Evolutionary conservation across 2,888 invertebrate genomes (phyloP).

Genomic region (Lasius platythorax): DNA sequence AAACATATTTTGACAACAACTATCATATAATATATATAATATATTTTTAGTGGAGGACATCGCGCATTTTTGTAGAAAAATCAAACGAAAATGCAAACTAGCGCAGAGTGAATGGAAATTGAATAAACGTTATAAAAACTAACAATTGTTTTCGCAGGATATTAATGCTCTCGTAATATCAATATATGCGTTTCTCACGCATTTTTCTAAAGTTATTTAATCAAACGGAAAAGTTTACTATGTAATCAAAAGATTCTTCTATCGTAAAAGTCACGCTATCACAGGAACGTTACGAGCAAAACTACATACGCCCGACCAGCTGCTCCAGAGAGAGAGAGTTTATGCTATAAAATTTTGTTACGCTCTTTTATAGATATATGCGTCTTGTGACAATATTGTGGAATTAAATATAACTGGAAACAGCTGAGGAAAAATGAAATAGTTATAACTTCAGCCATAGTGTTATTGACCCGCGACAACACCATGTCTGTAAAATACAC

Average conservation of each 20-base stretch:
- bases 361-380: neutral
- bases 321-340: conserved; percentile 3
- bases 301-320: conserved; percentile 12
- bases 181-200: neutral
- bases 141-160: neutral
- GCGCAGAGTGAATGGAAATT: neutral
- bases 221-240: conserved; percentile 26
- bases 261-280: conserved; percentile 27
- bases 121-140: conserved; percentile 16
- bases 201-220: conserved; percentile 23
- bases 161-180: conserved; percentile 17
- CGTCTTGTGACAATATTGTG: conserved; percentile 12
- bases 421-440: neutral
- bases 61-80: conserved; percentile 5
- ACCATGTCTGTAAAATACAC: neutral
- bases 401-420: conserved; percentile 13
- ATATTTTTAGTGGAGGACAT: conserved; percentile 9
- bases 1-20: neutral
- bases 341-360: conserved; percentile 35
- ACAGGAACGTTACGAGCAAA: conserved; percentile 26
- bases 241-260: conserved; percentile 23
- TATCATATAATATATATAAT: too few species aligned
- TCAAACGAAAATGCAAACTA: neutral
- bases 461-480: neutral
- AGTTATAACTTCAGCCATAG: neutral